phyloP scores from a whole-genome alignment of 1,140 invertebrate genomes.

The Chlorops oryzae region DNA sequence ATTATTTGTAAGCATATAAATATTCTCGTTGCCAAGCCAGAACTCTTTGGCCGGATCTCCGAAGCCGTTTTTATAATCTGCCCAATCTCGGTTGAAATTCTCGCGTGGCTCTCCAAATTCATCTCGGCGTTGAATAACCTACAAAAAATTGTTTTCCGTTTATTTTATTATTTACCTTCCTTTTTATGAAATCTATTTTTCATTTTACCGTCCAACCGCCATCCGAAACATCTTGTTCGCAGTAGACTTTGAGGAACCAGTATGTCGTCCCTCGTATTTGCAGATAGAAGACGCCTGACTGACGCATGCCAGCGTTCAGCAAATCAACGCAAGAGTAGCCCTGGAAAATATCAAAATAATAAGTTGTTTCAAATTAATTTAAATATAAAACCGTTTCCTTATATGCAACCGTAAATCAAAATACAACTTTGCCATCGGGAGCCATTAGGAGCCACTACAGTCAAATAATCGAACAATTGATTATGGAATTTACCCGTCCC shows the following conservation, averaged over 20 bases:
- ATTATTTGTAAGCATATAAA: constrained; percentile 92
- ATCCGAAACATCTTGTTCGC: constrained; percentile 82
- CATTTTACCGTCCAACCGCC: constrained; percentile 87
- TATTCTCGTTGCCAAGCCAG: constrained; percentile 91
- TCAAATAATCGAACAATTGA: no score
- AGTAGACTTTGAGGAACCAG: constrained; percentile 87
- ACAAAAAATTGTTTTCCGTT: background rate
- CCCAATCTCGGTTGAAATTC: constrained; percentile 90
- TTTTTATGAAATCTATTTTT: no score
- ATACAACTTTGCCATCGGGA: no score
- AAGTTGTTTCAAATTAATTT: no score
- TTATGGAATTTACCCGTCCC: no score
- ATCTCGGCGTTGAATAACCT: constrained; percentile 85
- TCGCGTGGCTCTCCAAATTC: constrained; percentile 80
- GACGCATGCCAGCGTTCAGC: constrained; percentile 72
- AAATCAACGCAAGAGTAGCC: constrained; percentile 82
- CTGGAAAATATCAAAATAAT: constrained; percentile 50
- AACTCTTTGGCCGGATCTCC: constrained; percentile 84
- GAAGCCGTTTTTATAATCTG: constrained; percentile 93
- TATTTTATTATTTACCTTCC: no score
- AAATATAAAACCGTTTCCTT: no score
- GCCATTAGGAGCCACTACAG: no score
- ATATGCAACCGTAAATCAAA: no score
- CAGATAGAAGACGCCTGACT: constrained; percentile 81
- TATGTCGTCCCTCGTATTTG: constrained; percentile 83